Evolutionary conservation across 2,888 invertebrate species (phyloP).

Genomic region (Mythimna pallens): DNA sequence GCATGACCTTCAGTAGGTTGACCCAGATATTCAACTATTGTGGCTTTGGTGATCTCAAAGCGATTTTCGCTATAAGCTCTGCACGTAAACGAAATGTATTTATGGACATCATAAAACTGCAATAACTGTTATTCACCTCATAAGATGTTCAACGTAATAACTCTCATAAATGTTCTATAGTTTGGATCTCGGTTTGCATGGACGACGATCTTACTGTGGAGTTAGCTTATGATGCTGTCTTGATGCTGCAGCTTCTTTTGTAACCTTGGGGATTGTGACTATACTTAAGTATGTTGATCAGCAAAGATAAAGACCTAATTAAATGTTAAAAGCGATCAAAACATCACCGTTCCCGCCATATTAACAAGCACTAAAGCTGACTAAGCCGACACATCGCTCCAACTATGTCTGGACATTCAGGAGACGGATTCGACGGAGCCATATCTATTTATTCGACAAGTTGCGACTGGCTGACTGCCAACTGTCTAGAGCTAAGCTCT

Average conservation of each 20-base stretch:
- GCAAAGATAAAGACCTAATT: background rate
- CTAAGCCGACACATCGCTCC: conserved; percentile 37
- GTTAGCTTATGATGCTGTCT: background rate
- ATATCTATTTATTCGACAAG: conserved; percentile 65
- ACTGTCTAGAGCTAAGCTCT: conserved; percentile 56
- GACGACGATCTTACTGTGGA: background rate
- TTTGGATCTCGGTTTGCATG: background rate
- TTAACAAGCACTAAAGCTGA: conserved; percentile 30
- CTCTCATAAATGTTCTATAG: conserved; percentile 19
- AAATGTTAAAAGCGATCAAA: conserved; percentile 21
- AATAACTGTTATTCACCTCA: conserved; percentile 33
- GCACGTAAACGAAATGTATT: conserved; percentile 15
- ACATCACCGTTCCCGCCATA: conserved; percentile 31
- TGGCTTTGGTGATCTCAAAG: conserved; percentile 26
- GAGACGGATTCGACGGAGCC: conserved; percentile 50
- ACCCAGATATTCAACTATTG: conserved; percentile 27
- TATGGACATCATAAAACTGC: conserved; percentile 24
- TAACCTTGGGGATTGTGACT: background rate
- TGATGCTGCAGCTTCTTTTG: background rate
- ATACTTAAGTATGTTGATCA: background rate
- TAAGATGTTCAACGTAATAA: conserved; percentile 31
- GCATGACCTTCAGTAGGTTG: conserved; percentile 30
- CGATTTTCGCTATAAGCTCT: conserved; percentile 7
- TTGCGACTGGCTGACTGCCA: conserved; percentile 62
- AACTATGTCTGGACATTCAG: conserved; percentile 56